Evolutionary conservation across 2,888 invertebrate species (phyloP), one percentile per base, ranked within the genome.

Genomic region (Argyresthia goedartella): DNA sequence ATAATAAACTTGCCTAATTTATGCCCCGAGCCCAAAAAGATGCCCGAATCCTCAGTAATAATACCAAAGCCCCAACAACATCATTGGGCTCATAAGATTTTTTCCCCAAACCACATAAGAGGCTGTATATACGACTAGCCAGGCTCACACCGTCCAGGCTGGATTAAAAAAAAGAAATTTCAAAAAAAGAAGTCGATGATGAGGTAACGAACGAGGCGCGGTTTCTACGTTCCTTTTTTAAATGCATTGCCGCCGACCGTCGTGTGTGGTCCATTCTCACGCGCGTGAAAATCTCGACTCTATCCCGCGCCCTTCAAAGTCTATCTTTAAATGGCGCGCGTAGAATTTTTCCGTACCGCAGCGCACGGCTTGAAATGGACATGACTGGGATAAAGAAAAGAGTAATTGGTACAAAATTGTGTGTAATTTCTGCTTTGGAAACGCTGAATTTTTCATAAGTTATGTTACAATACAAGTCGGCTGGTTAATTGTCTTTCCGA

Each of bases 151-250:
- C 58, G 69, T 64, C 16, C 41, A 13, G 35, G 49, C 41, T 25
- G 34, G 49, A 36, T 69, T 56, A 56, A 71, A 75, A 76, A 76
- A 80, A 80, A 62, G 65, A 57, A 67, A 70, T 65, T 62, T 63
- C 59, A 63, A 71, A 76, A 72, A 76, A 77, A 73, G 71, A 79
- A 76, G 65, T 70, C 76, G 73, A 75, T 76, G 82, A 82, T 84
- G 84, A 84, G 81, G 84, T 81, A 84, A 84, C 85, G 82, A 82
- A 80, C 80, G 80, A 78, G 79, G 81, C 80, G 78, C 81, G 79
- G 76, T 81, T 77, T 67, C 74, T 67, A 76, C 77, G 77, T 85
- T 82, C 81, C 73, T 85, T 85, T 85, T 84, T 85, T 79, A 79
- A 81, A 80, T 75, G 67, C 69, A 67, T 65, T 66, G 66, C 69